A percentile compares a stretch with the other conserved stretches of the same genome.
These are phyloP conservation scores for Monoplex corrugatus DNA, from an alignment of 2,888 invertebrate genomes.

Conservation along the genomic window DNA sequence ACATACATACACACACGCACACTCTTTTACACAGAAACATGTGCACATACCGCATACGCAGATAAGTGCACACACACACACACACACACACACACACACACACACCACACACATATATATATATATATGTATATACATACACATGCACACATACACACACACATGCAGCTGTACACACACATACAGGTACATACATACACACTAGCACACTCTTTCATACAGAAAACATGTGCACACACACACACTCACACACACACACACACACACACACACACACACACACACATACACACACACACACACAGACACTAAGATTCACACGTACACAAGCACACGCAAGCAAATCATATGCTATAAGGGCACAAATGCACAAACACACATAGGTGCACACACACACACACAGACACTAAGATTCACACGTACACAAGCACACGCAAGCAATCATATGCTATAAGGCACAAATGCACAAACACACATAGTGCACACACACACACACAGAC, in stretches of 20 bases:
- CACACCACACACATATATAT: background rate
- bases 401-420: too few relatives aligned
- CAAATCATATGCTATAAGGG: background rate
- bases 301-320: too few relatives aligned
- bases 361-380: background rate
- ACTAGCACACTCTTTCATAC: background rate
- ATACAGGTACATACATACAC: background rate
- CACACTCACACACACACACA: background rate
- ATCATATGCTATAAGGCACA: too few relatives aligned
- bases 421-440: too few relatives aligned
- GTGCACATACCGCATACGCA: background rate
- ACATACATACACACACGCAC: too few relatives aligned
- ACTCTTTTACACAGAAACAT: background rate
- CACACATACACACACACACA: conserved; percentile 77
- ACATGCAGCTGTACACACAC: background rate
- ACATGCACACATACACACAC: background rate
- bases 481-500: too few relatives aligned
- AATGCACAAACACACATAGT: too few relatives aligned
- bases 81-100: background rate
- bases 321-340: background rate
- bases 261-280: conserved; percentile 57
- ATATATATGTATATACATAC: too few relatives aligned
- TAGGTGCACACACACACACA: too few relatives aligned
- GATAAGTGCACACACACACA: background rate
- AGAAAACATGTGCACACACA: background rate